Evolutionary conservation across 2,113 vertebrate genomes (phyloP).

Genomic region (Ophthalmolycus amberensis): DNA sequence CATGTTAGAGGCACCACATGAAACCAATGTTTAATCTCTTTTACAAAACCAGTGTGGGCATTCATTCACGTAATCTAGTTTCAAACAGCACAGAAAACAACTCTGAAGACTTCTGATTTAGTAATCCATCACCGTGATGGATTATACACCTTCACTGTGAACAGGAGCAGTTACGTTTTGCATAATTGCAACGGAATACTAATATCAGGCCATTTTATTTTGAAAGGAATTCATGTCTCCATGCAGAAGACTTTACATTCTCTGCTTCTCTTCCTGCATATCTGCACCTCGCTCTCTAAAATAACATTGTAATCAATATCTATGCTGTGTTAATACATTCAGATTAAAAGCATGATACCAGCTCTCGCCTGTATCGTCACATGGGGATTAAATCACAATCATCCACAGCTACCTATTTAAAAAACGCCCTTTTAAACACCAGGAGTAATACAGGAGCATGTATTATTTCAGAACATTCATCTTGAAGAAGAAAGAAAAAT

Average conservation of each 20-base stretch:
- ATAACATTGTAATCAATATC: neutral
- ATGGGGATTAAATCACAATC: neutral
- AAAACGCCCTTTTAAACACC: neutral
- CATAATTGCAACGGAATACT: slow-evolving; percentile 6
- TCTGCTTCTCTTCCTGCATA: neutral
- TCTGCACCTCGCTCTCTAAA: neutral
- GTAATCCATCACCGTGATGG: slow-evolving; percentile 17
- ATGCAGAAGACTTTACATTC: neutral
- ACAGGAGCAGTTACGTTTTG: slow-evolving; percentile 4
- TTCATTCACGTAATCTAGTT: slow-evolving; percentile 4
- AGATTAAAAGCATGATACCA: neutral
- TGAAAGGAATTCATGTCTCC: neutral
- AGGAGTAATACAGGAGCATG: neutral
- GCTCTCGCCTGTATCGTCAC: neutral
- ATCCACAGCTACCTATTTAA: neutral
- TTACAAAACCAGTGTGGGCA: slow-evolving; percentile 7
- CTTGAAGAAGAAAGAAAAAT: neutral
- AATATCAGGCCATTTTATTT: neutral
- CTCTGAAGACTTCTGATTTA: slow-evolving; percentile 2
- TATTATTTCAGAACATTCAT: neutral
- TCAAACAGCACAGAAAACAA: slow-evolving; percentile 8
- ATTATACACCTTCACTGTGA: slow-evolving; percentile 4
- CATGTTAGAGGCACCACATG: neutral
- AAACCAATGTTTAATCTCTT: neutral
- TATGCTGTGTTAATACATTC: neutral